phyloP scores from a whole-genome alignment of 2,888 invertebrate genomes.

The Asteroscopus sphinx region DNA sequence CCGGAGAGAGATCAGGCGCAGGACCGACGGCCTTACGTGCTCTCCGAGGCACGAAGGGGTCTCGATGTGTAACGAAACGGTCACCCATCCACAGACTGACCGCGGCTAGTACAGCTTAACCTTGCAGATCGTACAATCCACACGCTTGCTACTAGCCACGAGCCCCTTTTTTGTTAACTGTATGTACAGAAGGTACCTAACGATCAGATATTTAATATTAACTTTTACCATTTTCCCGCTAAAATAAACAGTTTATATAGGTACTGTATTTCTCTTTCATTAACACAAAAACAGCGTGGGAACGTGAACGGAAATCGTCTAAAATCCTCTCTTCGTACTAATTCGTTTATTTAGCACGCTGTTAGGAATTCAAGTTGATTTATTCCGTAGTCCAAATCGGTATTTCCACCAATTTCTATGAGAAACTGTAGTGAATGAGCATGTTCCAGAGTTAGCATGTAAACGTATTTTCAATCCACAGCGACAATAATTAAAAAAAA shows the following conservation, averaged over 20 bases:
- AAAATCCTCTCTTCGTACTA: slow-evolving; percentile 23
- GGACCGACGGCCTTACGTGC: no score
- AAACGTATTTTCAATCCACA: slow-evolving; percentile 21
- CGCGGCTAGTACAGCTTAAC: no score
- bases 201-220: not conserved
- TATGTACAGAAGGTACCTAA: not conserved
- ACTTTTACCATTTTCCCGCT: slow-evolving; percentile 7
- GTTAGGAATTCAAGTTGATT: slow-evolving; percentile 40
- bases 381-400: slow-evolving; percentile 19
- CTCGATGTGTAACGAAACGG: no score
- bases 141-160: no score
- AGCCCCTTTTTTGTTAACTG: no score
- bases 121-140: no score
- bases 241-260: slow-evolving; percentile 11
- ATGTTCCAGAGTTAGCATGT: slow-evolving; percentile 14
- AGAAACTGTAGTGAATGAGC: slow-evolving; percentile 25
- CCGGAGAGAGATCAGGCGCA: no score
- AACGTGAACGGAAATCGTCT: slow-evolving; percentile 24
- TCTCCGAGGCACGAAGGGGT: no score
- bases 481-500: slow-evolving; percentile 20
- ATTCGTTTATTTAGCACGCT: slow-evolving; percentile 44
- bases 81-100: no score
- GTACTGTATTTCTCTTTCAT: slow-evolving; percentile 30
- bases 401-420: slow-evolving; percentile 16
- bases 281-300: slow-evolving; percentile 18